Conservation (phyloP, 2,797 vertebrate genomes). For the Xenops minutus region DNA sequence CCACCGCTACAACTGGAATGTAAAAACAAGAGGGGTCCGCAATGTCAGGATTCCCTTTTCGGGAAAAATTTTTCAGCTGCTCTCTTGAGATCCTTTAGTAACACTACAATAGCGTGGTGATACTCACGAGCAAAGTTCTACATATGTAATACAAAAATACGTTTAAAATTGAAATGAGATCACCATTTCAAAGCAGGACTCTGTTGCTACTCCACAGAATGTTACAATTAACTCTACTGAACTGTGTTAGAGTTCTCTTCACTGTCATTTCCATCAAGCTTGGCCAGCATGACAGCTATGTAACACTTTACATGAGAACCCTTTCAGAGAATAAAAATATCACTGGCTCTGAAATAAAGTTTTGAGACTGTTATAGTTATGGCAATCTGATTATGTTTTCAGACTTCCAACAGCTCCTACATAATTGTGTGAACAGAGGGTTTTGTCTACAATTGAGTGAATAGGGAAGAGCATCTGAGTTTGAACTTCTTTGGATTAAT, state of each 20-base stretch:
- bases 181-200: background rate
- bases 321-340: background rate
- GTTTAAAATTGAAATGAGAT: background rate
- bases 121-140: background rate
- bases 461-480: background rate
- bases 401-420: background rate
- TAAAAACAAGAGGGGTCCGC: rapidly evolving
- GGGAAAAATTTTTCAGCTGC: background rate
- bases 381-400: background rate
- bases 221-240: background rate
- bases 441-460: background rate
- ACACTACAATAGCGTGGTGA: background rate
- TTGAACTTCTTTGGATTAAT: background rate
- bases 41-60: background rate
- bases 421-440: background rate
- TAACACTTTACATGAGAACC: background rate
- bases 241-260: background rate
- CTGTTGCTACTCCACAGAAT: background rate
- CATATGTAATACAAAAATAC: background rate
- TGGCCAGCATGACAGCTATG: background rate
- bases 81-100: background rate
- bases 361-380: background rate
- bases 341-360: background rate
- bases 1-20: background rate
- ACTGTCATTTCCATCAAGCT: background rate